phyloP scores from a whole-genome alignment of 2,888 invertebrate genomes.

The Pogonocherus hispidulus region DNA sequence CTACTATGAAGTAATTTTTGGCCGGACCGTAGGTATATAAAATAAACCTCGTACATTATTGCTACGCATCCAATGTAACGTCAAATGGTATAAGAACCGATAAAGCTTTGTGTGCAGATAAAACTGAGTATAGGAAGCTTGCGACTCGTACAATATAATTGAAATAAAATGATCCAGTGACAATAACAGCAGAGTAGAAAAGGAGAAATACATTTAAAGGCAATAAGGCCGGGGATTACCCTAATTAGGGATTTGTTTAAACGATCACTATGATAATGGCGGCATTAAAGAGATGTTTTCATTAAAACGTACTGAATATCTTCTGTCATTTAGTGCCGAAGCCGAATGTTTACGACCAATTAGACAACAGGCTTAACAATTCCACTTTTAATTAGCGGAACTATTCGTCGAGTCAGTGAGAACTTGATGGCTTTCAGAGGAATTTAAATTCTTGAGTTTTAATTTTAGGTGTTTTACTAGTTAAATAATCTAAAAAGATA shows the following conservation, averaged over 20 bases:
- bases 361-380: slow-evolving; percentile 57
- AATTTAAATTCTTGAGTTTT: slow-evolving; percentile 16
- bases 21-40: too few species aligned
- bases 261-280: slow-evolving; percentile 51
- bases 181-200: slow-evolving; percentile 21
- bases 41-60: too few species aligned
- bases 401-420: slow-evolving; percentile 44
- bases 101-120: background rate
- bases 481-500: background rate
- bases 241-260: slow-evolving; percentile 55
- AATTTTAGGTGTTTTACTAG: background rate
- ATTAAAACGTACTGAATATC: slow-evolving; percentile 52
- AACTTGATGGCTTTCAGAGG: slow-evolving; percentile 9
- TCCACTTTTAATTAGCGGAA: slow-evolving; percentile 59
- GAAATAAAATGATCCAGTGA: slow-evolving; percentile 32
- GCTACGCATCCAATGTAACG: too few species aligned
- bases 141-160: slow-evolving; percentile 24
- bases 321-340: slow-evolving; percentile 37
- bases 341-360: slow-evolving; percentile 58
- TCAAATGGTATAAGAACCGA: too few species aligned
- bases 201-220: slow-evolving; percentile 32
- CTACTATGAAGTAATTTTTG: too few species aligned
- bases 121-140: background rate
- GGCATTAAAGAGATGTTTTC: slow-evolving; percentile 46
- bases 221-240: slow-evolving; percentile 46